phyloP scores from a whole-genome alignment of 37 sponge, comb jelly and placozoan species.

The Agelas oroides region DNA sequence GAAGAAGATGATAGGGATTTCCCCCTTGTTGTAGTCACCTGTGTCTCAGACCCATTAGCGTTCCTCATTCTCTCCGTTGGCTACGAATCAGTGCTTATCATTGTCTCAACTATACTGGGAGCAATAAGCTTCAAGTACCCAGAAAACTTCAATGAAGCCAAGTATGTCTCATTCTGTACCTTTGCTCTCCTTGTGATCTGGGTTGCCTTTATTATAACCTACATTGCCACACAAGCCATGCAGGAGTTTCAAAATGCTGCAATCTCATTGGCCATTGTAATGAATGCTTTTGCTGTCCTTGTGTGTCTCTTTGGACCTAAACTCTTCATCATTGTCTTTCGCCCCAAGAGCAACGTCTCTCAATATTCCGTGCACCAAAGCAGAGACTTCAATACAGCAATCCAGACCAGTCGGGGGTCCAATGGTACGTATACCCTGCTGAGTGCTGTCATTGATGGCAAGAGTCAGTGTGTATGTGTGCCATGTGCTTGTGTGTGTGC shows the following conservation, averaged over 20 bases:
- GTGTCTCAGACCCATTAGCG: constrained; percentile 13
- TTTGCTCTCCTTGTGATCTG: constrained; percentile 68
- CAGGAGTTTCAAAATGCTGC: constrained; percentile 50
- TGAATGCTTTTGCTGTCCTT: constrained; percentile 60
- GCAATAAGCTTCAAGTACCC: constrained; percentile 72
- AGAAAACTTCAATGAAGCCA: constrained; percentile 83
- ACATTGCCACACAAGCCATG: constrained; percentile 36
- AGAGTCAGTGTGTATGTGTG: too few species aligned
- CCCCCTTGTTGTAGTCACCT: constrained; percentile 61
- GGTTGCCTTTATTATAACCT: constrained; percentile 60
- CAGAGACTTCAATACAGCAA: too few species aligned
- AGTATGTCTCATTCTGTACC: constrained; percentile 66
- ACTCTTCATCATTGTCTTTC: constrained; percentile 67
- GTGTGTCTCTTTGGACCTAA: constrained; percentile 63
- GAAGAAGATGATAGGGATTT: neutral
- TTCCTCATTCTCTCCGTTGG: constrained; percentile 44
- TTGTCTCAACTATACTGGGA: constrained; percentile 63
- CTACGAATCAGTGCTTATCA: constrained; percentile 63
- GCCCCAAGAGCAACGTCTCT: constrained; percentile 29
- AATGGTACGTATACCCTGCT: too few species aligned
- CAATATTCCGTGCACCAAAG: neutral
- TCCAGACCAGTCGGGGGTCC: too few species aligned
- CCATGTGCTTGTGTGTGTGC: too few species aligned
- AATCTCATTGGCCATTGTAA: constrained; percentile 44
- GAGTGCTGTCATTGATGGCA: too few species aligned